phyloP scores from a whole-genome alignment of 2,797 vertebrate species.

The Leuciscus waleckii region DNA sequence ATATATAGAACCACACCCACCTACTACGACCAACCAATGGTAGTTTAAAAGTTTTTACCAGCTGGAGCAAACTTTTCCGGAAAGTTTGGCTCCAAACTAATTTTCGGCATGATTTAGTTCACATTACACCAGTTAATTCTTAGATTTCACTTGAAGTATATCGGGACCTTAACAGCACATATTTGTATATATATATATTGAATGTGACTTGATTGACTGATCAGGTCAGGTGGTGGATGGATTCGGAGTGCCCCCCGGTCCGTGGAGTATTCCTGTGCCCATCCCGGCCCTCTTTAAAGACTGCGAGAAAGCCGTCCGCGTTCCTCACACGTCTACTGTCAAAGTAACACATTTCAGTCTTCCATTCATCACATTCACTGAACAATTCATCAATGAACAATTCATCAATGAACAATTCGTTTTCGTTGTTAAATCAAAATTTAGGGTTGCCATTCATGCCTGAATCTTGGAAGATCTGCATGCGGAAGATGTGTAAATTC shows the following conservation, averaged over 20 bases:
- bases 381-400: background rate
- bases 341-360: constrained; percentile 59
- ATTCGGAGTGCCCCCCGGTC: constrained; percentile 56
- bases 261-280: constrained; percentile 65
- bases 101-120: too few relatives aligned
- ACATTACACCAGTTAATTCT: too few relatives aligned
- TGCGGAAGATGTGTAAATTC: constrained; percentile 64
- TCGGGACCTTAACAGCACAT: too few relatives aligned
- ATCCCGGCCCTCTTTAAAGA: constrained; percentile 64
- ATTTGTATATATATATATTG: too few relatives aligned
- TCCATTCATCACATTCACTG: background rate
- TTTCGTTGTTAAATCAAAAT: constrained; percentile 3
- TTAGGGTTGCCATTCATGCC: constrained; percentile 66
- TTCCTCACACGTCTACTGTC: constrained; percentile 68
- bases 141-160: too few relatives aligned
- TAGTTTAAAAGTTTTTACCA: too few relatives aligned
- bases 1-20: too few relatives aligned
- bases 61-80: too few relatives aligned
- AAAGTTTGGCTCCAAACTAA: too few relatives aligned
- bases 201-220: background rate
- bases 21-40: too few relatives aligned
- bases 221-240: constrained; percentile 66
- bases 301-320: constrained; percentile 38
- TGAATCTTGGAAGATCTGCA: constrained; percentile 55
- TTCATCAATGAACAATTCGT: background rate